Conservation (phyloP, 2,888 invertebrate genomes). For the Vanessa cardui region DNA sequence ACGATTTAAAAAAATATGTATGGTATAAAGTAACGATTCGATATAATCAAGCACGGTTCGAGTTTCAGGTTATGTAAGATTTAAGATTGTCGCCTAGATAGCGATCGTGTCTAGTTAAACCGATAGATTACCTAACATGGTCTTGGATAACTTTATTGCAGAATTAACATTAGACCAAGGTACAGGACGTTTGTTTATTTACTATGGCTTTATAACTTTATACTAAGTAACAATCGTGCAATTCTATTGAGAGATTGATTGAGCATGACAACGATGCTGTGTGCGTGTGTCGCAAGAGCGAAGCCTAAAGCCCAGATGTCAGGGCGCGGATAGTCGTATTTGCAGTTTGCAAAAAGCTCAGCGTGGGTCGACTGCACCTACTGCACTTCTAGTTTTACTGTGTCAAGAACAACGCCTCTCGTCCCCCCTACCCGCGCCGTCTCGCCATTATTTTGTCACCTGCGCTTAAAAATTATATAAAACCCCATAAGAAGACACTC, state of each 20-base stretch:
- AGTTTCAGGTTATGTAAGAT: conserved; percentile 40
- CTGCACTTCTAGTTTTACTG: conserved; percentile 83
- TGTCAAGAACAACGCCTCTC: conserved; percentile 82
- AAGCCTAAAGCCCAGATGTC: conserved; percentile 50
- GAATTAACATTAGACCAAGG: conserved; percentile 34
- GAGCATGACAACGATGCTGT: conserved; percentile 26
- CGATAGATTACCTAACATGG: conserved; percentile 40
- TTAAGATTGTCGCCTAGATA: conserved; percentile 39
- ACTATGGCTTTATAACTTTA: neutral
- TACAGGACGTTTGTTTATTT: conserved; percentile 26
- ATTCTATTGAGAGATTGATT: conserved; percentile 19
- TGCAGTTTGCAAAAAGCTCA: conserved; percentile 73
- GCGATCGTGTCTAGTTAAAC: conserved; percentile 39
- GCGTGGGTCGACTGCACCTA: conserved; percentile 81
- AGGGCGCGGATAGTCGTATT: conserved; percentile 58
- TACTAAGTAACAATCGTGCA: neutral
- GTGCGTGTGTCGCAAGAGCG: conserved; percentile 30
- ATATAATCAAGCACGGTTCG: conserved; percentile 30
- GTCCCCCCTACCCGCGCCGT: conserved; percentile 57
- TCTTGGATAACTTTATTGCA: conserved; percentile 39
- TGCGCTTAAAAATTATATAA: conserved; percentile 42
- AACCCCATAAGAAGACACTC: conserved; percentile 11
- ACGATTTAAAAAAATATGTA: conserved; percentile 15
- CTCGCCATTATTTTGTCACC: conserved; percentile 52
- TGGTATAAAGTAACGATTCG: conserved; percentile 21